phyloP scores from a whole-genome alignment of 2,113 vertebrate species.

The Cyprinodon variegatus region DNA sequence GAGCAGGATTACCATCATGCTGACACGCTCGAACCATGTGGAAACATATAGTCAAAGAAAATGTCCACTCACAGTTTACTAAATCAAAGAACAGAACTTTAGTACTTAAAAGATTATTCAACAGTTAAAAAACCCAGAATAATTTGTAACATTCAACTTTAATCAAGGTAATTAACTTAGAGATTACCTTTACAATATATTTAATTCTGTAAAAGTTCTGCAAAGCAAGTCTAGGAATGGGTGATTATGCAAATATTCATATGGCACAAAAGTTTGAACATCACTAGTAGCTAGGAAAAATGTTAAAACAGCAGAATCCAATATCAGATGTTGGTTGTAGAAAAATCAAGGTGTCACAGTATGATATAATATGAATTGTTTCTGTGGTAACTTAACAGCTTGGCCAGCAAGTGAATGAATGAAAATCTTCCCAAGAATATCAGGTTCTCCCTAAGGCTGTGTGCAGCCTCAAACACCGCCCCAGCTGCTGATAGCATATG shows the following conservation, averaged over 20 bases:
- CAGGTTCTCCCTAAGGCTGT: conserved; percentile 28
- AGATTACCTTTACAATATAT: neutral
- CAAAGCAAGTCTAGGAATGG: neutral
- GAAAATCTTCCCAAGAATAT: conserved; percentile 39
- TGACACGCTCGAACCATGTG: conserved; percentile 96
- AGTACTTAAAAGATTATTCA: neutral
- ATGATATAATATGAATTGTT: conserved; percentile 27
- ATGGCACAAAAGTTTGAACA: neutral
- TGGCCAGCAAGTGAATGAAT: conserved; percentile 32
- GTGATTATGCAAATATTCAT: neutral
- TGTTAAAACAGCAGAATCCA: conserved; percentile 13
- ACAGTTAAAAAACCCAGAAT: neutral
- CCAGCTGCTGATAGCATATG: conserved; percentile 7
- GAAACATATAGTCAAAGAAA: conserved; percentile 82
- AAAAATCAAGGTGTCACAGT: conserved; percentile 20
- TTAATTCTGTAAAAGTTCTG: neutral
- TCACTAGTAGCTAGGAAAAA: conserved; percentile 2
- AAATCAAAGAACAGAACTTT: neutral
- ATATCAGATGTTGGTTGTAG: conserved; percentile 1
- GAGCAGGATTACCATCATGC: conserved; percentile 96
- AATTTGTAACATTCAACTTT: neutral
- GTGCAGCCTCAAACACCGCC: conserved; percentile 11
- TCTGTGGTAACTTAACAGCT: conserved; percentile 15
- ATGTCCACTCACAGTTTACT: neutral
- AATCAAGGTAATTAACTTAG: neutral